Evolutionary conservation across 2,888 invertebrate species (phyloP), one percentile per base, ranked within the genome.

Genomic region (Drosophila atripex): DNA sequence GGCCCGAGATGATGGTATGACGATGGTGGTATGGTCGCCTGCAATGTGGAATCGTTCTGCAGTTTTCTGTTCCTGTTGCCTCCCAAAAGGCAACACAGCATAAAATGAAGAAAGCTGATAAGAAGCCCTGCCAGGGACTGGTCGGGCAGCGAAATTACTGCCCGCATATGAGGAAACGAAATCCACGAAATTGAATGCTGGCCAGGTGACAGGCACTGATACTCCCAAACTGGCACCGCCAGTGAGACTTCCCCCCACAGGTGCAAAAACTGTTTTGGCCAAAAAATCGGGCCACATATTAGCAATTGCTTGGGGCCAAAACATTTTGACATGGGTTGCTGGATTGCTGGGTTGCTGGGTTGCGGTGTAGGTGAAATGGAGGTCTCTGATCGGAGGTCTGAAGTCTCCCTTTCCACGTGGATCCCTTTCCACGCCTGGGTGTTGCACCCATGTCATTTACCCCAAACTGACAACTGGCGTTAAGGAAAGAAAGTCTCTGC

Each of bases 31-130:
- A 54, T 6, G 16, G 50, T 30, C 16, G 11, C 14, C 21, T 12
- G 14, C 21, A 16, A 16, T 49, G 21, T n/a, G 30, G 41, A 35
- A 35, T 35, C 35, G 43, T 43, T 43, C 43, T 43, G 18, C 39
- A 21, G 14, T n/a, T 30, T 21, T 46, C 16, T n/a, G 43, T n/a
- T 18, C 28, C 28, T 9, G 9, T 28, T 28, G 28, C 28, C 28
- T 50, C 74, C 74, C 76, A 59, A 83, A 78, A 77, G 71, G 86
- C 83, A 78, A 54, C 69, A 88, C 74, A 86, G 79, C 83, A 88
- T 71, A 84, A 84, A 41, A 87, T 77, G 83, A 87, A 85, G 79
- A 77, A 82, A 86, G 87, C 87, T 87, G 82, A 82, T 82, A 83
- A 87, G 83, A 72, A 45, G 45, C 28, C 28, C 9, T 28, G 39